Base-by-base conservation (phyloP, 2,888 invertebrate species). In the Phengaris arion region DNA sequence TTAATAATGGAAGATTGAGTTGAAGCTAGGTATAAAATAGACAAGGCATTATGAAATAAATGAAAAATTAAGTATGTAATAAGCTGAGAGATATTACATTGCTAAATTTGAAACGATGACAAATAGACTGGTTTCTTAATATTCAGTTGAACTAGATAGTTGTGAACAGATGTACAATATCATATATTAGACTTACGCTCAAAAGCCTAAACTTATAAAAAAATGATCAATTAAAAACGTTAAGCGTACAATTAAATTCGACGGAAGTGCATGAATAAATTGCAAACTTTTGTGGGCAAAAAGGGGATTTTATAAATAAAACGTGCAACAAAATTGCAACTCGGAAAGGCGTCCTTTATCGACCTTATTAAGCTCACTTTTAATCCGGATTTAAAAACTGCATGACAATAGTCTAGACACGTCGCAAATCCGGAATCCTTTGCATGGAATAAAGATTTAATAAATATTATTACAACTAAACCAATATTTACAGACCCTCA, bases 381-480 rank as follows among this genome's bases (percentile, higher is more conserved):
- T 90, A 92, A 92, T 92, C 91, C 88, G 85, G 86, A 85, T 86
- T 90, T 89, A 88, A 89, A 90, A 92, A 90, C 86, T 88, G 87
- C 85, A 86, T 84, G 82, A 92, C 92, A 92, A 92, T 89, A 79
- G 87, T 80, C 82, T 85, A 85, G 83, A 84, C 85, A 86, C 85
- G 85, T 85, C 85, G 81, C 80, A 82, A 83, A 83, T 83, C 81
- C 85, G 83, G 86, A 87, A 89, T 85, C 84, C 86, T 87, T 87
- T 87, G 85, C 85, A 88, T 84, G 51, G n/a, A 70, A 70, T 51
- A 70, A 84, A 81, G 81, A 88, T 88, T 89, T 87, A 84, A 87
- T 90, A 91, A 93, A 93, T 93, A 92, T 93, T 93, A 92, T 92
- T 91, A 91, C 92, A 90, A 91, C 90, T 88, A 87, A 88, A 89